Conservation (phyloP, 2,113 vertebrate species). For the Lamprotornis superbus region DNA sequence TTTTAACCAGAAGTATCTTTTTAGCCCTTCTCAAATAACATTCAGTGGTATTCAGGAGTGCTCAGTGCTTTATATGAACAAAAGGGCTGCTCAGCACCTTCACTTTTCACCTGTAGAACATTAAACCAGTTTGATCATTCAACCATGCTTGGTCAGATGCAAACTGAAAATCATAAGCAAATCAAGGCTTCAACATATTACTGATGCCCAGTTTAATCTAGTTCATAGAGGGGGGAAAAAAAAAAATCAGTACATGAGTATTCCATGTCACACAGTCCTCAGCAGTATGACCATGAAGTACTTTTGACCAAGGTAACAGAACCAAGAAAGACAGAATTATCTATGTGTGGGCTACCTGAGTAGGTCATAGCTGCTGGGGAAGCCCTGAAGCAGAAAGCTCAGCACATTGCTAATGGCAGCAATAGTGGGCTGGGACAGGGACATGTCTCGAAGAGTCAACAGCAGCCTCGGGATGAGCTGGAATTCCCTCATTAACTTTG, state of each 20-base stretch:
- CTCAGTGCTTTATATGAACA: neutral
- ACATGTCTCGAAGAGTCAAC: conserved; percentile 89
- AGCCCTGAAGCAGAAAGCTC: conserved; percentile 94
- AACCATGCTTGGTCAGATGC: neutral
- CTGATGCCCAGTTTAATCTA: neutral
- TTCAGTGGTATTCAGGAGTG: neutral
- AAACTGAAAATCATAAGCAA: neutral
- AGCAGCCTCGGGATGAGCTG: conserved; percentile 93
- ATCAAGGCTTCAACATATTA: neutral
- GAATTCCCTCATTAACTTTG: conserved; percentile 93
- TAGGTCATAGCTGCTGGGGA: conserved; percentile 90
- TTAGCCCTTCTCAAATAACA: neutral
- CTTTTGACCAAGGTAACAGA: neutral
- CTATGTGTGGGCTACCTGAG: conserved; percentile 80
- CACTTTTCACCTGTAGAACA: neutral
- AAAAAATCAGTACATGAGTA: neutral
- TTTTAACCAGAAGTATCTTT: neutral
- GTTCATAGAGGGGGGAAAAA: neutral
- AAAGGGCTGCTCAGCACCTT: neutral
- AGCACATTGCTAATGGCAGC: conserved; percentile 92
- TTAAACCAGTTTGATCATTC: neutral
- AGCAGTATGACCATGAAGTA: neutral
- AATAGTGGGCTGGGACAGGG: conserved; percentile 92
- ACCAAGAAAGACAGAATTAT: neutral
- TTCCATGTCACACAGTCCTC: neutral